Conservation (phyloP, 2,888 invertebrate genomes). For the Tortricodes alternella region DNA sequence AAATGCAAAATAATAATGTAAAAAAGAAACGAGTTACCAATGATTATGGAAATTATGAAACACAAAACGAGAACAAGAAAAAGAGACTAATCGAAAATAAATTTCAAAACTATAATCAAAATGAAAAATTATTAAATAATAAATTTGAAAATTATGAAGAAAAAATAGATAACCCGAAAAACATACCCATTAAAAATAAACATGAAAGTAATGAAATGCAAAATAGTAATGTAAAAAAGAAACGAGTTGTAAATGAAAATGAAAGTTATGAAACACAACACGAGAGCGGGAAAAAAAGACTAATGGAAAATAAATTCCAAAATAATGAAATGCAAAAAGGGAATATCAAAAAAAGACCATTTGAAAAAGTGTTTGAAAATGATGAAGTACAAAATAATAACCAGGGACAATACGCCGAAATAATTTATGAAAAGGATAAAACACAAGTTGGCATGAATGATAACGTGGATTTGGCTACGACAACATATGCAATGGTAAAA, state of each 20-base stretch:
- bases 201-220: not conserved
- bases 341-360: not conserved
- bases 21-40: not conserved
- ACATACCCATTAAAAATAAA: not conserved
- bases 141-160: not conserved
- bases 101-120: accelerated
- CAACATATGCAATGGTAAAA: conserved; percentile 47
- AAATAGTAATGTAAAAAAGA: not conserved
- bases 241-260: not conserved
- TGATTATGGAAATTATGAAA: not conserved
- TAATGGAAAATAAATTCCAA: not conserved
- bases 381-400: not conserved
- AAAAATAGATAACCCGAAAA: not conserved
- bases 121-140: not conserved
- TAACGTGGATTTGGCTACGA: conserved; percentile 36
- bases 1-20: not conserved
- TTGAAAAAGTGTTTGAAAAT: not conserved
- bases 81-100: not conserved
- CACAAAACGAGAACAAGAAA: no score
- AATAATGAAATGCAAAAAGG: not conserved
- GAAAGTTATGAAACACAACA: not conserved
- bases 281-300: not conserved
- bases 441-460: not conserved
- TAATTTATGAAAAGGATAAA: conserved; percentile 8
- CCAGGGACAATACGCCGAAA: not conserved